Conservation (phyloP, 2,888 invertebrate genomes). For the Hypsopygia costalis region DNA sequence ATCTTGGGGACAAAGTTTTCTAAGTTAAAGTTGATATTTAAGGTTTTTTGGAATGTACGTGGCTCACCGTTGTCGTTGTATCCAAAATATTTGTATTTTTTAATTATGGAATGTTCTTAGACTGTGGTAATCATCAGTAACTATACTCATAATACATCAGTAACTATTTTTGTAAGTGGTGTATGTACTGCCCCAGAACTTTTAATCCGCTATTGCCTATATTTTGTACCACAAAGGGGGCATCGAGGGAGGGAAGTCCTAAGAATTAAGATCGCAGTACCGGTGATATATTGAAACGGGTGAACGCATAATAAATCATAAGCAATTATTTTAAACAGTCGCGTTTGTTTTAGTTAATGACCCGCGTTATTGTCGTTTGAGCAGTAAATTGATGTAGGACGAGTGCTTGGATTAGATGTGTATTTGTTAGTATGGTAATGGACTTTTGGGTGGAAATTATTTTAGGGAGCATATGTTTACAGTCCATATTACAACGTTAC, state of each 20-base stretch:
- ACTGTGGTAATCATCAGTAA: too few relatives aligned
- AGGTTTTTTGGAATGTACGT: too few relatives aligned
- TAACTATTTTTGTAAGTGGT: too few relatives aligned
- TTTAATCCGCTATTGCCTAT: slow-evolving; percentile 17
- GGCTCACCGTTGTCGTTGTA: too few relatives aligned
- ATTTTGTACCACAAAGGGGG: slow-evolving; percentile 23
- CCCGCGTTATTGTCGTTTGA: slow-evolving; percentile 16
- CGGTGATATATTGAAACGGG: slow-evolving; percentile 56
- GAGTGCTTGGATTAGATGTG: slow-evolving; percentile 9
- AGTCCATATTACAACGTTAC: too few relatives aligned
- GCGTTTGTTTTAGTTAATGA: slow-evolving; percentile 38
- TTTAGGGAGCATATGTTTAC: too few relatives aligned
- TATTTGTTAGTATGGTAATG: slow-evolving; percentile 4
- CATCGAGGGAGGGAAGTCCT: slow-evolving; percentile 34
- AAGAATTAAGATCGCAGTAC: slow-evolving; percentile 56
- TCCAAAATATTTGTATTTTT: too few relatives aligned
- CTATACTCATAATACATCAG: too few relatives aligned
- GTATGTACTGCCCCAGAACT: too few relatives aligned
- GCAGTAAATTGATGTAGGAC: slow-evolving; percentile 19
- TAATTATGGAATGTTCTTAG: too few relatives aligned
- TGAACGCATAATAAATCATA: slow-evolving; percentile 56
- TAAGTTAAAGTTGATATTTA: too few relatives aligned
- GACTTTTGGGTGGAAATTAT: not conserved
- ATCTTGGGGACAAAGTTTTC: too few relatives aligned
- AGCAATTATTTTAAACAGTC: slow-evolving; percentile 54